These are phyloP conservation scores for Aphodius granarius DNA, from an alignment of 2,888 invertebrate genomes.

Conservation along the genomic window DNA sequence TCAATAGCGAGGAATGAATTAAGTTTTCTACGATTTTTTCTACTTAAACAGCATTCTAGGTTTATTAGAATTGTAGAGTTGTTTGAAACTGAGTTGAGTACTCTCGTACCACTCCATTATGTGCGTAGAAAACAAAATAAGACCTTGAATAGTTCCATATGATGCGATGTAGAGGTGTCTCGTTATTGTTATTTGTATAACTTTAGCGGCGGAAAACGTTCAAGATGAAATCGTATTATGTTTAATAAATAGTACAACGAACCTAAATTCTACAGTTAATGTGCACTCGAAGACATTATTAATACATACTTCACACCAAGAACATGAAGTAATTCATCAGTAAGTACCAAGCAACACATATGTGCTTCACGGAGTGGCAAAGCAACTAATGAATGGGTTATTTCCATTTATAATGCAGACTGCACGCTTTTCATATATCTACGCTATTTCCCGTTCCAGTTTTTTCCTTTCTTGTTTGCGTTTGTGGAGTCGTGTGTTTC, in stretches of 20 bases:
- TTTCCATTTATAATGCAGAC: background rate
- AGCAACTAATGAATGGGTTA: background rate
- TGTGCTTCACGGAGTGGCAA: background rate
- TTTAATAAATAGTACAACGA: background rate
- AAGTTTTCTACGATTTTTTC: background rate
- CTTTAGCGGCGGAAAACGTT: too few species aligned
- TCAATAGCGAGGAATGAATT: background rate
- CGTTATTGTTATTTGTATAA: too few species aligned
- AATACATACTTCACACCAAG: background rate
- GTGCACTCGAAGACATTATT: too few species aligned
- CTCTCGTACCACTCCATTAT: too few species aligned
- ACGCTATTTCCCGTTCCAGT: background rate
- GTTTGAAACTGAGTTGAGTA: too few species aligned
- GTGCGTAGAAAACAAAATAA: too few species aligned
- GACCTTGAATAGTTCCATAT: too few species aligned
- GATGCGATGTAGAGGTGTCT: too few species aligned
- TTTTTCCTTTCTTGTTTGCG: too few species aligned
- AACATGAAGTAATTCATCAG: background rate
- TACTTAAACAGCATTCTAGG: too few species aligned
- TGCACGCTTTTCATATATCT: background rate
- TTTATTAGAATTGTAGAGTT: too few species aligned
- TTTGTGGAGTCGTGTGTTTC: background rate
- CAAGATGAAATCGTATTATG: too few species aligned
- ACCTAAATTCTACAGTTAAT: background rate
- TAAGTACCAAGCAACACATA: background rate